Evolutionary conservation across 2,797 vertebrate species (phyloP).

Genomic region (Sebastes dallii): DNA sequence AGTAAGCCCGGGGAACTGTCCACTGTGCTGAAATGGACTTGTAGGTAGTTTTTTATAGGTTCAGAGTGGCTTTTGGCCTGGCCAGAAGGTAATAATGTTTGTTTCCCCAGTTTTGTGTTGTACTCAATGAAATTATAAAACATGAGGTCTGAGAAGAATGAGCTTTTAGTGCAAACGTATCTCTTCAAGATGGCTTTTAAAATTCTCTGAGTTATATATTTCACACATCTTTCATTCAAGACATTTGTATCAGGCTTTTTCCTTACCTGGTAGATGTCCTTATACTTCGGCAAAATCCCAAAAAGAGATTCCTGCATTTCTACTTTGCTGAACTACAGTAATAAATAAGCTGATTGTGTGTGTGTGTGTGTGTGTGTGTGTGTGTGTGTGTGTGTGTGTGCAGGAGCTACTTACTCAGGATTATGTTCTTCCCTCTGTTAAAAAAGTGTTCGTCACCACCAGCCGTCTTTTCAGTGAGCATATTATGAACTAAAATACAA

Average conservation of each 20-base stretch:
- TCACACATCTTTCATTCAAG: neutral
- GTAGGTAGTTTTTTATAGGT: neutral
- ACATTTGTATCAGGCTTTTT: neutral
- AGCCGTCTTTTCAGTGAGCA: constrained; percentile 21
- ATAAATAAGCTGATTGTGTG: neutral
- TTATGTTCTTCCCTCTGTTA: neutral
- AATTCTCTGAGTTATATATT: neutral
- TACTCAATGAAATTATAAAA: constrained; percentile 21
- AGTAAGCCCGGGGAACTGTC: neutral
- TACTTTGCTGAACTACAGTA: neutral
- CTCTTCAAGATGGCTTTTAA: neutral
- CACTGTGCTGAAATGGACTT: neutral
- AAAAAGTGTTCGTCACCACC: constrained; percentile 9
- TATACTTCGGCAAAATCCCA: neutral
- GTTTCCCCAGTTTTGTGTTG: neutral
- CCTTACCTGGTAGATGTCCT: neutral
- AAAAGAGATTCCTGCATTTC: neutral
- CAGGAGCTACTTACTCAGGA: neutral
- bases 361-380: too few relatives aligned
- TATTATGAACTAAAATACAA: constrained; percentile 21
- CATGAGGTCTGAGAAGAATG: neutral
- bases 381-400: too few relatives aligned
- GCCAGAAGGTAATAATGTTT: neutral
- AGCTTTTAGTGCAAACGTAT: neutral
- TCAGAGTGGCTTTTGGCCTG: neutral